Conservation (phyloP, 2,113 vertebrate genomes). For the Colossoma macropomum region DNA sequence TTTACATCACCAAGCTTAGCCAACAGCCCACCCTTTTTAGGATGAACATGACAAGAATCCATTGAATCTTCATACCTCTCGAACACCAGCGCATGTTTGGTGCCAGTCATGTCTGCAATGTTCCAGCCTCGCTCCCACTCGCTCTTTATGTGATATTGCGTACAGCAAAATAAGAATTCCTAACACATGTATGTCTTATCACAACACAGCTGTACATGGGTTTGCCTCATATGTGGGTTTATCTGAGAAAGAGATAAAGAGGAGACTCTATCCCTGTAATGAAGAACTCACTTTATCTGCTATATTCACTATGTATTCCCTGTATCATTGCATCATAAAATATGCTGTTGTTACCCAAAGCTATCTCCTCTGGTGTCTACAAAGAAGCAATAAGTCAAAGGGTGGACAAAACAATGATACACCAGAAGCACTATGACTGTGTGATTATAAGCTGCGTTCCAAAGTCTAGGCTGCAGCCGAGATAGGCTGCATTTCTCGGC, state of each 20-base stretch:
- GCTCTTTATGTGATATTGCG: not conserved
- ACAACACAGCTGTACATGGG: not conserved
- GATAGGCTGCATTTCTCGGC: too few relatives aligned
- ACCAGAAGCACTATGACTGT: too few relatives aligned
- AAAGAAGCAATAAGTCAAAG: too few relatives aligned
- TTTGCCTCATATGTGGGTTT: not conserved
- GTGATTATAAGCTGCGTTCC: too few relatives aligned
- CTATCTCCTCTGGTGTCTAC: too few relatives aligned
- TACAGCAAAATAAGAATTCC: not conserved
- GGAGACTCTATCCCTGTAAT: not conserved
- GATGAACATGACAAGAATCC: not conserved
- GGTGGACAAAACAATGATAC: too few relatives aligned
- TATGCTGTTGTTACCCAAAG: too few relatives aligned
- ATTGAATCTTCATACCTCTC: not conserved
- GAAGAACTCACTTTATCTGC: not conserved
- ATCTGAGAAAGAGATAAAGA: not conserved
- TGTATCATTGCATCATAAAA: not conserved
- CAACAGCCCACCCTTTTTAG: not conserved
- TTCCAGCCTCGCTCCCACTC: not conserved
- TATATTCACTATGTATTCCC: not conserved
- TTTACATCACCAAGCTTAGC: not conserved
- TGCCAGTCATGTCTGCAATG: not conserved
- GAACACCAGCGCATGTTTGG: not conserved
- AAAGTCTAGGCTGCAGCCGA: too few relatives aligned
- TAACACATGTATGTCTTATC: constrained; percentile 1